Conservation (phyloP, 2,113 vertebrate genomes). For the Lepus americanus region DNA sequence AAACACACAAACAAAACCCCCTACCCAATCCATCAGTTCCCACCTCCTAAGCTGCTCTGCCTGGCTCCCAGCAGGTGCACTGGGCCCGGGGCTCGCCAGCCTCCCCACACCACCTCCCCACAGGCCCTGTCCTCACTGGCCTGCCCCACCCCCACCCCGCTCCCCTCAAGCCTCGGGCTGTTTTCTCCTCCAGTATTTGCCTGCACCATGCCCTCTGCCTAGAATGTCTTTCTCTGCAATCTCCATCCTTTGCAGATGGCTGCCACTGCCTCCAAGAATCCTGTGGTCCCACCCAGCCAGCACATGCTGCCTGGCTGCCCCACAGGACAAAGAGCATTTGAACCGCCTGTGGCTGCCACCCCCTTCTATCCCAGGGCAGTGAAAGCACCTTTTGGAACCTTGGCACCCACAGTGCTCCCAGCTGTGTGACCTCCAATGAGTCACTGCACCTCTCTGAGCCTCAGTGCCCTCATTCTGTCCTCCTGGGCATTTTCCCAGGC, state of each 20-base stretch:
- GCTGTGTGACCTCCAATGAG: neutral
- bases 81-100: neutral
- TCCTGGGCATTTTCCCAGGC: neutral
- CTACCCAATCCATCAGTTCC: neutral
- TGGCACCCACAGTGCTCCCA: neutral
- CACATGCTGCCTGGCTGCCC: too few relatives aligned
- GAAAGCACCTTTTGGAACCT: neutral
- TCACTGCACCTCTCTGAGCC: conserved; percentile 2
- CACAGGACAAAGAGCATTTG: neutral
- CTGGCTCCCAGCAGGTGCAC: neutral
- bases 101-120: neutral
- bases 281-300: neutral
- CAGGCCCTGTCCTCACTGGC: neutral
- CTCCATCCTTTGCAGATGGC: neutral
- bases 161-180: neutral
- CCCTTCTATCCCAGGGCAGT: neutral
- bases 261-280: neutral
- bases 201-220: conserved; percentile 17
- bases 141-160: neutral
- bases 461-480: neutral
- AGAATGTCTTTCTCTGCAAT: neutral
- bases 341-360: neutral
- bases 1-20: neutral
- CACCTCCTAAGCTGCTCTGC: neutral
- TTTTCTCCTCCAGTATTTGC: neutral